A percentile compares a stretch with the other conserved stretches of the same genome.
Conservation (phyloP, 2,888 invertebrate genomes). For the Schizaphis graminum region DNA sequence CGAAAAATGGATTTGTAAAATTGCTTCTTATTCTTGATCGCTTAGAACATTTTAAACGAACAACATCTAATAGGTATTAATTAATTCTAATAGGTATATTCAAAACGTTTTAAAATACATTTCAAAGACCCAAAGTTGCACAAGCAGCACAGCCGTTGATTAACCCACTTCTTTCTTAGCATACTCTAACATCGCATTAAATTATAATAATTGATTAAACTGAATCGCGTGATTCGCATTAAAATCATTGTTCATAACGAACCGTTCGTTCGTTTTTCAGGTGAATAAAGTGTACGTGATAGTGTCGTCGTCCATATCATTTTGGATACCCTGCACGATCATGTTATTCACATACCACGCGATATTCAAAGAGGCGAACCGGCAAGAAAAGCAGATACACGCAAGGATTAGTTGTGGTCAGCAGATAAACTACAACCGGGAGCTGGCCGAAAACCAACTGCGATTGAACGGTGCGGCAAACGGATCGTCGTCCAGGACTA, state of each 20-base stretch:
- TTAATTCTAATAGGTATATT: too few relatives aligned
- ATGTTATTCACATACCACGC: slow-evolving; percentile 93
- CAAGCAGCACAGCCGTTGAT: background rate
- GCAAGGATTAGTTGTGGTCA: slow-evolving; percentile 86
- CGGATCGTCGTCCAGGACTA: slow-evolving; percentile 78
- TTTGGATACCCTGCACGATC: slow-evolving; percentile 95
- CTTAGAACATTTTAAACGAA: background rate
- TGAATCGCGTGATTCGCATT: background rate
- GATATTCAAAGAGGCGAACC: slow-evolving; percentile 90
- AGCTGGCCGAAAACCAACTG: slow-evolving; percentile 69
- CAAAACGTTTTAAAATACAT: background rate
- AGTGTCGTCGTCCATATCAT: slow-evolving; percentile 91
- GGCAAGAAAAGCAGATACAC: slow-evolving; percentile 90
- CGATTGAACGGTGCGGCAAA: slow-evolving; percentile 75
- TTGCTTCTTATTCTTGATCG: background rate
- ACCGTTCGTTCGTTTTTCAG: slow-evolving; percentile 68
- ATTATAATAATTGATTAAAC: background rate
- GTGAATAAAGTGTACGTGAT: slow-evolving; percentile 90
- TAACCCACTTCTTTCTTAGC: background rate
- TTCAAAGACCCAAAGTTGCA: background rate
- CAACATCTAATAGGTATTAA: too few relatives aligned
- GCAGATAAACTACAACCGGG: slow-evolving; percentile 78
- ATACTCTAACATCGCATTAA: background rate
- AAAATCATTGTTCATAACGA: background rate
- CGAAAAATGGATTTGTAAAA: background rate